phyloP scores from a whole-genome alignment of 2,888 invertebrate species.

The Mythimna loreyi region DNA sequence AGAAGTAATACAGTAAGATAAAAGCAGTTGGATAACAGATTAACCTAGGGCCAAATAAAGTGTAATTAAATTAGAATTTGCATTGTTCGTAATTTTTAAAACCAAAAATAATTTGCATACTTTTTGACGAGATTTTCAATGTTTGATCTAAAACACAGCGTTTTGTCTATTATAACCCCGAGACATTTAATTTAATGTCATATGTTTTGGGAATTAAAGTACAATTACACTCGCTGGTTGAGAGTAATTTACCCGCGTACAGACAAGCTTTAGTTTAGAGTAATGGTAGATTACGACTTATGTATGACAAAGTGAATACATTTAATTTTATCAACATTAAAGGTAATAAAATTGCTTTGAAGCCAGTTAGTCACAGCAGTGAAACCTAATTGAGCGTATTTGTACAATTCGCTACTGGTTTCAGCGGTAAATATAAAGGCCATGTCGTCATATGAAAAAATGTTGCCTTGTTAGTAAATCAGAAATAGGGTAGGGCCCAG shows the following conservation, averaged over 20 bases:
- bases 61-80: background rate
- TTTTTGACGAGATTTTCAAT: background rate
- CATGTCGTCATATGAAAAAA: too few relatives aligned
- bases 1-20: background rate
- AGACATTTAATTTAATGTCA: background rate
- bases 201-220: background rate
- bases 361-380: too few relatives aligned
- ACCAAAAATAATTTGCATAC: background rate
- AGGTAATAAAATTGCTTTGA: too few relatives aligned
- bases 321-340: too few relatives aligned
- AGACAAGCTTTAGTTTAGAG: background rate
- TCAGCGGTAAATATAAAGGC: too few relatives aligned
- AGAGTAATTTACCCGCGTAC: background rate
- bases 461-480: too few relatives aligned
- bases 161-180: background rate
- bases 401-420: too few relatives aligned
- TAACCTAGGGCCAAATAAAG: too few relatives aligned
- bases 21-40: background rate
- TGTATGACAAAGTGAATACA: too few relatives aligned
- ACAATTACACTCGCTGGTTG: too few relatives aligned
- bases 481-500: too few relatives aligned
- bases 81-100: background rate
- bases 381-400: too few relatives aligned
- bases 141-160: background rate
- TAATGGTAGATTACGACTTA: background rate